Base-by-base conservation (phyloP, 2,888 invertebrate species). In the Drosophila phalerata region DNA sequence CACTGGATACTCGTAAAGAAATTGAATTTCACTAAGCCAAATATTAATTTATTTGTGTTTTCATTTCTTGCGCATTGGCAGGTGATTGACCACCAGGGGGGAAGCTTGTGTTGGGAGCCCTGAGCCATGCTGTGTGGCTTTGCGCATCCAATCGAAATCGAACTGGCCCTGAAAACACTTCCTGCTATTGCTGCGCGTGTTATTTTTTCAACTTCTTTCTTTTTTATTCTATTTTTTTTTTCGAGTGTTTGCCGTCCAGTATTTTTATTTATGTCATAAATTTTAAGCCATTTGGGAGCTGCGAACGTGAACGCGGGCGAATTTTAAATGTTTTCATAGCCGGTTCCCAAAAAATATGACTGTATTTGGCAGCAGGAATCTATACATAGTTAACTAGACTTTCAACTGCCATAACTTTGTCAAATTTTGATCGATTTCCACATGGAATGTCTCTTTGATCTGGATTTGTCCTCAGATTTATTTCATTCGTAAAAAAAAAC, bases 41-140 rank as follows among this genome's bases (percentile, higher is more conserved):
- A 85, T 85, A 85, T 85, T 85, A 85, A 85, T 85, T 85, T 88
- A 85, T 85, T 85, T 85, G 84, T 85, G 89, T 86, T 88, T 88
- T 85, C 88, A 79, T 85, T 88, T 83, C 86, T 77, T 65, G 72
- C 68, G 74, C 79, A 73, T 66, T 73, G 75, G 69, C 78, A 82
- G 84, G 84, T 87, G 85, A 82, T 85, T 79, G 85, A 84, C 73
- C 76, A 76, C 56, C 17, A 15, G 19, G 55, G 43, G 51, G 53
- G 51, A 51, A 15, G 9, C 30, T 9, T 15, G 34, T 19, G 32
- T 28, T n/a, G 30, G 55, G 45, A 38, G 13, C 48, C n/a, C 13
- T 64, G 57, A 56, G 62, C 69, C 49, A 56, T 64, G 68, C 62
- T 64, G 53, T 65, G 78, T 77, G 73, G 77, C 77, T 79, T 80